Percentiles rank a stretch among this genome's conserved stretches.
Conservation (phyloP, 2,113 vertebrate genomes). For the Nematolebias whitei region DNA sequence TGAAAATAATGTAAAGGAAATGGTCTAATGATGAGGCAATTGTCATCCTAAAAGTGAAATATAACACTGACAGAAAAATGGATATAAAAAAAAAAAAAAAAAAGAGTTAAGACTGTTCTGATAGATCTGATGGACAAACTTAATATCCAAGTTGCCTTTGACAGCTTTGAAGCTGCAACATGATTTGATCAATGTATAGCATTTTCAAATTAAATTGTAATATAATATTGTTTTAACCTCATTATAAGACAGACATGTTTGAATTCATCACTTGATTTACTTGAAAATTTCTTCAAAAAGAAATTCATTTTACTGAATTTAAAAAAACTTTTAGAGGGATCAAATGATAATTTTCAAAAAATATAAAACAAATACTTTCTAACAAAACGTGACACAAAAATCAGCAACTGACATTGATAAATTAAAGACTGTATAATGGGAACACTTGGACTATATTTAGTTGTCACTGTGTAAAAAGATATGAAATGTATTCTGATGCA, state of each 20-base stretch:
- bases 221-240: background rate
- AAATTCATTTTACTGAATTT: background rate
- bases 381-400: no score
- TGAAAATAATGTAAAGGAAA: constrained; percentile 6
- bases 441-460: no score
- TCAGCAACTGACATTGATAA: no score
- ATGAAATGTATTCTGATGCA: no score
- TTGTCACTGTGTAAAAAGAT: no score
- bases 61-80: constrained; percentile 2
- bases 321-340: background rate
- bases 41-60: constrained; percentile 5
- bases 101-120: constrained; percentile 6
- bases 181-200: constrained; percentile 13
- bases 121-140: constrained; percentile 8
- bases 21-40: background rate
- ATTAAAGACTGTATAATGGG: no score
- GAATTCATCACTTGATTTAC: constrained; percentile 6
- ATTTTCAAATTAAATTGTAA: constrained; percentile 3
- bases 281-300: background rate
- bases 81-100: no score
- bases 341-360: constrained; percentile 13
- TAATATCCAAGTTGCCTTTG: constrained; percentile 19
- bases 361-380: background rate
- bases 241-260: background rate
- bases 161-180: constrained; percentile 14